Percentiles rank a stretch among this genome's conserved stretches.
phyloP scores from a whole-genome alignment of 2,888 invertebrate genomes.

The Embidobia sp. region DNA sequence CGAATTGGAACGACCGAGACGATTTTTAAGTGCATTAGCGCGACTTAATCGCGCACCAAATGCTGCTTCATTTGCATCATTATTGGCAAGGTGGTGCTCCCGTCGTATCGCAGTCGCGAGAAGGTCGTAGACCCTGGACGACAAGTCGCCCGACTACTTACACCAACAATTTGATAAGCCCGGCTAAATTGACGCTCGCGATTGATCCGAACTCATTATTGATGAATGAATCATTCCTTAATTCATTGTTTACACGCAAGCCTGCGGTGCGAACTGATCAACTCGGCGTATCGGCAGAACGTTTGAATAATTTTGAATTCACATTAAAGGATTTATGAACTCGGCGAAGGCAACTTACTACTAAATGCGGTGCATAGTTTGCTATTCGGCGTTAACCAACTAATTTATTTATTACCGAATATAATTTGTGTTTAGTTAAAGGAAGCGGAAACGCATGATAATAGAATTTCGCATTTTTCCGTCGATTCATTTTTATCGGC shows the following conservation, averaged over 20 bases:
- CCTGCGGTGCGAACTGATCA: slow-evolving; percentile 4
- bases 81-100: slow-evolving; percentile 38
- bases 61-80: slow-evolving; percentile 51
- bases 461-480: no score
- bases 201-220: slow-evolving; percentile 43
- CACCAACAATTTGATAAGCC: slow-evolving; percentile 37
- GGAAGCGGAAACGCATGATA: no score
- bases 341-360: no score
- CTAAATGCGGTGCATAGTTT: no score
- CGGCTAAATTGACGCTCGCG: slow-evolving; percentile 16
- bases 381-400: no score
- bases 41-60: slow-evolving; percentile 41
- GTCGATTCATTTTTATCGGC: no score
- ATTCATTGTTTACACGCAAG: slow-evolving; percentile 44
- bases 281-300: slow-evolving; percentile 6
- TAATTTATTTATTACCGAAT: no score
- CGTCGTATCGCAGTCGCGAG: neutral
- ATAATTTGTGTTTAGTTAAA: no score
- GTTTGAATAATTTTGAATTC: slow-evolving; percentile 15
- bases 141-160: slow-evolving; percentile 24
- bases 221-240: slow-evolving; percentile 37
- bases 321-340: slow-evolving; percentile 17
- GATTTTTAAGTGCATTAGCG: slow-evolving; percentile 57
- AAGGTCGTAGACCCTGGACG: slow-evolving; percentile 34
- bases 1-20: slow-evolving; percentile 36